Percentiles rank a stretch among this genome's conserved stretches.
These are phyloP conservation scores for Corynorhinus townsendii DNA, from an alignment of 2,113 vertebrate genomes.

Conservation along the genomic window DNA sequence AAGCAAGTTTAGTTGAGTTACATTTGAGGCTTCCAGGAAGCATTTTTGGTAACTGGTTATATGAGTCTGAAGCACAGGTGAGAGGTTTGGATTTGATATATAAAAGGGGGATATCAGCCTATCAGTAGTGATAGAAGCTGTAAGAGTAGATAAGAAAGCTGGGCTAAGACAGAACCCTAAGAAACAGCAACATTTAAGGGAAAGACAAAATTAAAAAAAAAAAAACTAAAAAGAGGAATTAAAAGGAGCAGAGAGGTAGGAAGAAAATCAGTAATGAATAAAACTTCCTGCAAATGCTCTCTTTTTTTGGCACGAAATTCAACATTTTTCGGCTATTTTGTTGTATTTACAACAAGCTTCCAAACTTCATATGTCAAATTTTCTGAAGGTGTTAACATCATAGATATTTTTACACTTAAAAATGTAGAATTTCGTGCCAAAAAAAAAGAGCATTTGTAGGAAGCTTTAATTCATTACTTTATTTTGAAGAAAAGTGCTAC, in stretches of 20 bases:
- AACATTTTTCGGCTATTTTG: too few relatives aligned
- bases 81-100: not conserved
- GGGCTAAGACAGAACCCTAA: not conserved
- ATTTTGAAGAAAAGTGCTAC: too few relatives aligned
- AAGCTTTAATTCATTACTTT: too few relatives aligned
- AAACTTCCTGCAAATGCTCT: too few relatives aligned
- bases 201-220: not conserved
- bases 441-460: too few relatives aligned
- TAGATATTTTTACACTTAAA: too few relatives aligned
- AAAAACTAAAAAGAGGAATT: not conserved
- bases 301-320: too few relatives aligned
- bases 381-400: too few relatives aligned
- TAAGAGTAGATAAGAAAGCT: not conserved
- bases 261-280: not conserved
- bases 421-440: too few relatives aligned
- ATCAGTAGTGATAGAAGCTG: not conserved
- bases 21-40: not conserved
- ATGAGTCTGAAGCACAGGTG: not conserved
- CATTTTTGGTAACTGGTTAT: not conserved
- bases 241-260: not conserved
- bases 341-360: too few relatives aligned
- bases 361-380: too few relatives aligned
- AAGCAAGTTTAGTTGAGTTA: not conserved
- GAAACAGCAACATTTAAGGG: not conserved
- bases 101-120: not conserved